Evolutionary conservation across 2,113 vertebrate species (phyloP), one percentile per base, ranked within the genome.

Genomic region (Sclerurus mexicanus): DNA sequence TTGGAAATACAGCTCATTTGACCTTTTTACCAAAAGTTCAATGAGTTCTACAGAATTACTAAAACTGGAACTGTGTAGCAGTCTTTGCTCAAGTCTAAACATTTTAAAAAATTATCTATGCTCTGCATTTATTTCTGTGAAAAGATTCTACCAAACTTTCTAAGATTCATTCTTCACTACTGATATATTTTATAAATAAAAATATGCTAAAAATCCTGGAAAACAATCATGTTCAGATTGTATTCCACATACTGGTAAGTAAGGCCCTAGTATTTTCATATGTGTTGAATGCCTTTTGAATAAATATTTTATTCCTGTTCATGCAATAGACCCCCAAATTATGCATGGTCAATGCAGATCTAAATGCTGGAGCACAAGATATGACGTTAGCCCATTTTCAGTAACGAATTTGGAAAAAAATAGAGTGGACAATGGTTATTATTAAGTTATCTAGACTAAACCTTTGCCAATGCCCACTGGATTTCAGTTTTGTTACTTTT

Each of bases 401-500:
- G 19, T 93, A 88, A 96, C 69, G 53, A 96, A 83, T 88, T 74
- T 95, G 55, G 67, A 50, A 80, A 73, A 82, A 66, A 80, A 14
- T 14, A 74, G 39, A 85, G 27, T 44, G 79, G 68, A 86, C 2
- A 1, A 44, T 71, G 90, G 59, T 60, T 90, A 86, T 92, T 94
- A 86, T 92, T 95, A 92, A 88, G 68, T 93, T 92, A 95, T 90
- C 88, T 75, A 93, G 17, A 83, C 55, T 63, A 89, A 94, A 72
- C 73, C 50, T 92, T 92, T 71, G 33, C 87, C 64, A 88, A 30
- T 86, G 52, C 92, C 64, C 79, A 60, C 68, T 90, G 69, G 62
- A 93, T 92, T 96, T 96, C 39, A 88, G 84, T 97, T 97, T 77
- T 74, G 85, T 94, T 95, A 92, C 83, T 96, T 96, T 40, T 75